Conservation (phyloP, 2,113 vertebrate genomes). For the Oenanthe oenanthe region DNA sequence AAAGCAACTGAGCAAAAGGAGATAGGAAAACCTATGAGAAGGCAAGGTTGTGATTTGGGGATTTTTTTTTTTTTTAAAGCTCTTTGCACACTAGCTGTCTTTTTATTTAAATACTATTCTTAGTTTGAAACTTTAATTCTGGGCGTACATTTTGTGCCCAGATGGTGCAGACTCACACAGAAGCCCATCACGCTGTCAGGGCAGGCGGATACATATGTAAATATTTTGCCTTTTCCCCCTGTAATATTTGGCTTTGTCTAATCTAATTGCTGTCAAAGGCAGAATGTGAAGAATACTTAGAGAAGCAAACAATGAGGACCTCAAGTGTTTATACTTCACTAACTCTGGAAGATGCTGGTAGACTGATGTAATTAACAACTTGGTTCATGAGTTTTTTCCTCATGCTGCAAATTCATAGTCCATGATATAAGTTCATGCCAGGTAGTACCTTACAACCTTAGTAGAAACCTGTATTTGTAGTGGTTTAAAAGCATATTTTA, state of each 20-base stretch:
- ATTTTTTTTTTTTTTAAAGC: not conserved
- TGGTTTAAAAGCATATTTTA: not conserved
- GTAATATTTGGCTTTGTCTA: slow-evolving; percentile 77
- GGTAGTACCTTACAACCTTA: not conserved
- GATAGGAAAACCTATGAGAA: not conserved
- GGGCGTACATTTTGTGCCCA: slow-evolving; percentile 73
- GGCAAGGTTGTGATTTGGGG: not conserved
- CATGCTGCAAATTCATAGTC: not conserved
- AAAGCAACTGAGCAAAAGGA: slow-evolving; percentile 2
- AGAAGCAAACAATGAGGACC: slow-evolving; percentile 68
- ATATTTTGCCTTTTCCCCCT: slow-evolving; percentile 78
- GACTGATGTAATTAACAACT: slow-evolving; percentile 48
- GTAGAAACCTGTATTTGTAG: not conserved
- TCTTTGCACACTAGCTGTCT: not conserved
- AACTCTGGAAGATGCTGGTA: slow-evolving; percentile 31
- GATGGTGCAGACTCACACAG: slow-evolving; percentile 77
- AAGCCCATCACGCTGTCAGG: slow-evolving; percentile 77
- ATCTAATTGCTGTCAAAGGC: slow-evolving; percentile 79
- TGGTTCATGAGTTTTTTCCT: not conserved
- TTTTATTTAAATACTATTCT: slow-evolving; percentile 48
- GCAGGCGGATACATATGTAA: slow-evolving; percentile 77
- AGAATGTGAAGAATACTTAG: slow-evolving; percentile 46
- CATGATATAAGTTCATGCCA: not conserved
- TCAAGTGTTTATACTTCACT: not conserved
- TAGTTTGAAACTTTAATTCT: slow-evolving; percentile 70